phyloP scores from a whole-genome alignment of 2,888 invertebrate genomes.

The Clunio marinus region DNA sequence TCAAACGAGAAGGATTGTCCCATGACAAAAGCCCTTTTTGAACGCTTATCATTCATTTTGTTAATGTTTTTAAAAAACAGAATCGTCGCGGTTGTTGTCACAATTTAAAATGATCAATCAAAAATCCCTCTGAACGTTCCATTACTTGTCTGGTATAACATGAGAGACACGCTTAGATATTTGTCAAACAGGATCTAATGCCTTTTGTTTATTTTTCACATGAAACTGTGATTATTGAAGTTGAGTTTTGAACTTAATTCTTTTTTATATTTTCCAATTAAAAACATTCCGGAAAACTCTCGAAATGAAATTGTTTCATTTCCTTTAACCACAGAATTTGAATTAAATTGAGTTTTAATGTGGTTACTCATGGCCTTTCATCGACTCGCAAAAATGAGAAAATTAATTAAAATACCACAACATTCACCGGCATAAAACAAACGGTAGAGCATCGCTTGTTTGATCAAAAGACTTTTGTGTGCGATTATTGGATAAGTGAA shows the following conservation, averaged over 20 bases:
- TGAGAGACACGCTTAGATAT: constrained; percentile 12
- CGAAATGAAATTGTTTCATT: constrained; percentile 21
- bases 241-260: no score
- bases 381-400: not conserved
- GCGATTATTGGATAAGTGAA: not conserved
- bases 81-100: constrained; percentile 19
- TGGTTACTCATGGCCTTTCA: not conserved
- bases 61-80: not conserved
- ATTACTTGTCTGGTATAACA: not conserved
- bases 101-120: constrained; percentile 23
- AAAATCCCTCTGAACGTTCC: not conserved
- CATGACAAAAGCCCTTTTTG: constrained; percentile 20
- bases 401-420: constrained; percentile 36
- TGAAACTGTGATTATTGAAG: no score
- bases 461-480: not conserved
- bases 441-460: not conserved
- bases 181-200: constrained; percentile 22
- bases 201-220: no score
- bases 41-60: constrained; percentile 21
- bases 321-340: constrained; percentile 14
- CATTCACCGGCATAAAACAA: not conserved
- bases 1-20: constrained; percentile 1
- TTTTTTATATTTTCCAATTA: not conserved
- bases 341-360: constrained; percentile 17
- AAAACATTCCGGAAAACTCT: constrained; percentile 15